phyloP scores from a whole-genome alignment of 2,113 vertebrate species.

The Chitala chitala region DNA sequence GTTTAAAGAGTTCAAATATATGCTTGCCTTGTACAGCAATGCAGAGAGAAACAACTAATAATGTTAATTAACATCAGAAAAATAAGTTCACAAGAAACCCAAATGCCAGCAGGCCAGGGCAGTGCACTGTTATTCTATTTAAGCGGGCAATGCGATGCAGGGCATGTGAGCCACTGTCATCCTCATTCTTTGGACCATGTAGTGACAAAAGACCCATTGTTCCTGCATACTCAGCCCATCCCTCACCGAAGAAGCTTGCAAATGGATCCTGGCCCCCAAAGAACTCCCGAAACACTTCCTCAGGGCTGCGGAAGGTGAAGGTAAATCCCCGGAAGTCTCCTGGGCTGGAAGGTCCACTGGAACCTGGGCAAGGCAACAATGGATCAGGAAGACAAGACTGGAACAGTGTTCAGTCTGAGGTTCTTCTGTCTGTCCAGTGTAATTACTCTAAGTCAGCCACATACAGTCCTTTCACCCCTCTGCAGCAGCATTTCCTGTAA shows the following conservation, averaged over 20 bases:
- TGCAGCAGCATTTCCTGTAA: too few species aligned
- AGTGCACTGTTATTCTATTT: too few species aligned
- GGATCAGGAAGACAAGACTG: background rate
- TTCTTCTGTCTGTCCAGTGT: background rate
- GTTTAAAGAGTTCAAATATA: too few species aligned
- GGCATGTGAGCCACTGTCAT: background rate
- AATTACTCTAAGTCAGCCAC: background rate
- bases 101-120: too few species aligned
- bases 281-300: conserved; percentile 92
- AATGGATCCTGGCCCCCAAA: conserved; percentile 88
- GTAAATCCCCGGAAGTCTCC: conserved; percentile 78
- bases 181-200: background rate
- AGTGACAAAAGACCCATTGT: background rate
- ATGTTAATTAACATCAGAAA: too few species aligned
- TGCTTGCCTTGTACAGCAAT: too few species aligned
- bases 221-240: background rate
- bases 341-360: conserved; percentile 51
- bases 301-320: conserved; percentile 93
- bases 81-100: too few species aligned
- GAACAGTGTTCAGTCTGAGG: background rate
- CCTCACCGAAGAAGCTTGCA: conserved; percentile 79
- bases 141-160: too few species aligned
- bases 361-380: conserved; percentile 57
- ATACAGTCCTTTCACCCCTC: too few species aligned
- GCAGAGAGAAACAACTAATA: too few species aligned